Evolutionary conservation across 1,140 invertebrate genomes (phyloP).

Genomic region (Aphaenogaster floridana): DNA sequence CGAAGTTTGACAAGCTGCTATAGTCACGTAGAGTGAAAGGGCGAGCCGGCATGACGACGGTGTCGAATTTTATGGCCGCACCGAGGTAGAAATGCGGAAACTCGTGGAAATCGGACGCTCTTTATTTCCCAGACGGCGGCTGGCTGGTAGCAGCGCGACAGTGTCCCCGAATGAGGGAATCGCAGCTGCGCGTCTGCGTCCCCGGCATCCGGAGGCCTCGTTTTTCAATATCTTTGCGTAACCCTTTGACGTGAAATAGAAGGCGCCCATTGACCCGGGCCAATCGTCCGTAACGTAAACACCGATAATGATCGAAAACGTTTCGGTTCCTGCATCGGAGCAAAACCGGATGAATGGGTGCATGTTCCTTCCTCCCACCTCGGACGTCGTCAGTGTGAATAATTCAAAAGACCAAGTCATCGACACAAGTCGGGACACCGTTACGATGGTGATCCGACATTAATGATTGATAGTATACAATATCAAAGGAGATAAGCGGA

Average conservation of each 20-base stretch:
- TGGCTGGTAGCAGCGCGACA: constrained; percentile 9
- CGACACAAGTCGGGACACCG: not conserved
- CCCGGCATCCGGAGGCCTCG: constrained; percentile 15
- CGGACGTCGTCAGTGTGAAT: constrained; percentile 2
- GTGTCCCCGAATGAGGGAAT: not conserved
- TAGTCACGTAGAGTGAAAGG: constrained; percentile 31
- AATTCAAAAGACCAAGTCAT: constrained; percentile 27
- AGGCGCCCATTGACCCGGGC: constrained; percentile 63
- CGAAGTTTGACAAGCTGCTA: constrained; percentile 1
- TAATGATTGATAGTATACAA: not conserved
- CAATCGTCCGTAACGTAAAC: constrained; percentile 72
- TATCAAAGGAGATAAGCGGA: not conserved
- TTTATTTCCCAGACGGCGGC: constrained; percentile 53
- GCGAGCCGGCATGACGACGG: not conserved
- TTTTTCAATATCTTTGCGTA: constrained; percentile 57
- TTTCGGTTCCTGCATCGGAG: constrained; percentile 30
- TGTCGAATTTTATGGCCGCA: constrained; percentile 43
- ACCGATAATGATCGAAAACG: constrained; percentile 71
- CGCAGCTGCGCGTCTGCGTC: constrained; percentile 27
- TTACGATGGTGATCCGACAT: not conserved
- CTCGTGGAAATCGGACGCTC: constrained; percentile 61
- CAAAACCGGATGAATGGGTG: constrained; percentile 13
- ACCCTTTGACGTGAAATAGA: constrained; percentile 59
- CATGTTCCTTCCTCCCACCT: not conserved
- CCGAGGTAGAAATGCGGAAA: constrained; percentile 18